Evolutionary conservation across 37 sponge, comb jelly and placozoan species (phyloP).

Genomic region (Trichoplax adhaerens): DNA sequence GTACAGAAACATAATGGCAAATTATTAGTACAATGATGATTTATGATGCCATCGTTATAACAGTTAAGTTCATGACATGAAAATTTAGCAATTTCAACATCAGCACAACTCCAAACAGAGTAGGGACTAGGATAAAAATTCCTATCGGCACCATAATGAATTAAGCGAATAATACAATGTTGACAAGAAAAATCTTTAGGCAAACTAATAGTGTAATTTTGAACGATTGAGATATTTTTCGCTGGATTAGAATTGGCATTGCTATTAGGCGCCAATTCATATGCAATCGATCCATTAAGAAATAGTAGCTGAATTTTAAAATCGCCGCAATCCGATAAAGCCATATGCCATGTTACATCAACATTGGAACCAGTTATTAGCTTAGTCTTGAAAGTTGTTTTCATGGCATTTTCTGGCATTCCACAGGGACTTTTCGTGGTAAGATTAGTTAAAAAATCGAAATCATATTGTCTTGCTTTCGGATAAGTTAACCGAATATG

Average conservation of each 20-base stretch:
- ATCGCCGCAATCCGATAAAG: slow-evolving; percentile 40
- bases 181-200: slow-evolving; percentile 32
- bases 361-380: slow-evolving; percentile 24
- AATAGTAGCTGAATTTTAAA: slow-evolving; percentile 20
- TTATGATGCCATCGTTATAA: too few relatives aligned
- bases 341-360: slow-evolving; percentile 26
- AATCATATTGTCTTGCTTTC: slow-evolving; percentile 27
- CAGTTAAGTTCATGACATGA: too few relatives aligned
- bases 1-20: too few relatives aligned
- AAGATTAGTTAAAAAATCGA: slow-evolving; percentile 62
- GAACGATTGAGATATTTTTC: slow-evolving; percentile 9
- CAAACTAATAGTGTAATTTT: slow-evolving; percentile 11
- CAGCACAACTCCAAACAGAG: slow-evolving; percentile 52
- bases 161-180: slow-evolving; percentile 27
- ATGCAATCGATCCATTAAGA: slow-evolving; percentile 19
- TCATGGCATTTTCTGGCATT: slow-evolving; percentile 20
- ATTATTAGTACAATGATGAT: too few relatives aligned
- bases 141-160: slow-evolving; percentile 52
- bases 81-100: slow-evolving; percentile 13
- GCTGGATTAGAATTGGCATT: slow-evolving; percentile 1
- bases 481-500: slow-evolving; percentile 50
- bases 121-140: slow-evolving; percentile 14
- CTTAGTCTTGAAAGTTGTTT: slow-evolving; percentile 10
- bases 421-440: slow-evolving; percentile 60
- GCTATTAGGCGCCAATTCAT: slow-evolving; percentile 3